Base-by-base conservation (phyloP, 2,797 vertebrate species). In the Parauchenoglanis ngamensis region DNA sequence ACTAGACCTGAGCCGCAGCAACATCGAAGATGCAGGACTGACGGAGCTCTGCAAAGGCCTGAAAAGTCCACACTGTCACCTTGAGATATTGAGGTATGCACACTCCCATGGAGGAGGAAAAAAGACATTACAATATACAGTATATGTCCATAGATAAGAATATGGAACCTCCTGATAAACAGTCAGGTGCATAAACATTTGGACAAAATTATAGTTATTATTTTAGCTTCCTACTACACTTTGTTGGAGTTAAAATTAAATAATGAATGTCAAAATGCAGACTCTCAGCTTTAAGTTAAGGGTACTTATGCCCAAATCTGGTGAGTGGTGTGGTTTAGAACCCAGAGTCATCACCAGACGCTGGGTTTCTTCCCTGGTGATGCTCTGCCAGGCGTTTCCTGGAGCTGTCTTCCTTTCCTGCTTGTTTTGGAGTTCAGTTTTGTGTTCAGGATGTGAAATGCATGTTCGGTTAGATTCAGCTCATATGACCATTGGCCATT, bases 291-390 rank as follows among this genome's bases (percentile, higher is more conserved):
- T 35, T 35, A 68, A 7, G 19, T 68, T 65, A 65, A 87, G 81
- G 82, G 40, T 70, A 70, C 90, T 91, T 85, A 87, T 85, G 90
- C 87, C 25, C 86, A 87, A 81, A 93, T 93, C 79, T 52, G 82
- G 88, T 88, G 73, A 92, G 90, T 28, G 23, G 87, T 90, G 89
- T 87, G 91, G 28, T 72, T 21, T 72, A 19, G 19, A 23, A 72
- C 11, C 68, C 35, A 72, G 23, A 44, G 17, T 21, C 35, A 4
- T 44, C 35, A 23, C 35, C 0, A 72, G 68, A 72, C 4, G 17
- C 28, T 35, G 35, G 35, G 35, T 35, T 35, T 35, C 35, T 35
- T 35, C 35, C 35, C 35, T 35, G 35, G 35, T 65, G 1, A 65
- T 4, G 10, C 21, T 65, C 25, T 63, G 2, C 8, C 61, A n/a